These are phyloP conservation scores for Tolypeutes matacus DNA, from an alignment of 2,797 vertebrate species.

Conservation along the genomic window DNA sequence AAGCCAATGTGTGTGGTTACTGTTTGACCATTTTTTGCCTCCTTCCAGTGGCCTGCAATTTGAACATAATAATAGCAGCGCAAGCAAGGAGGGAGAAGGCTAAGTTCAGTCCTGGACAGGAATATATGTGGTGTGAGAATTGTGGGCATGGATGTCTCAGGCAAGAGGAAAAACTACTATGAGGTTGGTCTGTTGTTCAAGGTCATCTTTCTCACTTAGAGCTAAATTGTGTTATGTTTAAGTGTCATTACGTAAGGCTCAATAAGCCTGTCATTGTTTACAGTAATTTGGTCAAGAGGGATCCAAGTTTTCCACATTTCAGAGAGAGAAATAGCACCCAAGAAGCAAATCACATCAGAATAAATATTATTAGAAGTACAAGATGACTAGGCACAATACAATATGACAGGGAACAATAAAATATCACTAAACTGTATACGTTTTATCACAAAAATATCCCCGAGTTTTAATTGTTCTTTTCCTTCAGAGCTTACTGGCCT, in stretches of 20 bases:
- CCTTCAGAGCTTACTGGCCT: neutral
- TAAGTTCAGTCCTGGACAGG: neutral
- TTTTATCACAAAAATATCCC: slow-evolving; percentile 56
- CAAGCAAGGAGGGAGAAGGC: neutral
- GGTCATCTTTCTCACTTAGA: neutral
- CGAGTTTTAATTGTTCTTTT: slow-evolving; percentile 3
- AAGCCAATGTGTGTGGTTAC: neutral
- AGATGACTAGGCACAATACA: slow-evolving; percentile 43
- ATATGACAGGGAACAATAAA: slow-evolving; percentile 42
- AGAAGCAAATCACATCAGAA: slow-evolving; percentile 15
- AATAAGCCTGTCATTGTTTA: slow-evolving; percentile 68
- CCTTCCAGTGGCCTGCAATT: neutral
- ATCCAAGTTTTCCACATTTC: slow-evolving; percentile 73
- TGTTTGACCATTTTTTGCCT: neutral
- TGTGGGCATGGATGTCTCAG: neutral
- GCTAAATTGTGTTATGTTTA: slow-evolving; percentile 15
- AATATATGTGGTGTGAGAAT: neutral
- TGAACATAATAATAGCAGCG: neutral
- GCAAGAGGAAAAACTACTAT: neutral
- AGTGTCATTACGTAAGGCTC: slow-evolving; percentile 50
- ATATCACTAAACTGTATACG: neutral
- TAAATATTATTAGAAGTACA: slow-evolving; percentile 74
- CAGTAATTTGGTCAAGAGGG: slow-evolving; percentile 59
- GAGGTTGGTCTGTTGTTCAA: slow-evolving; percentile 8
- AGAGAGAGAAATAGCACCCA: slow-evolving; percentile 45